phyloP scores from a whole-genome alignment of 2,888 invertebrate species.

The Lordiphosa andalusiaca region DNA sequence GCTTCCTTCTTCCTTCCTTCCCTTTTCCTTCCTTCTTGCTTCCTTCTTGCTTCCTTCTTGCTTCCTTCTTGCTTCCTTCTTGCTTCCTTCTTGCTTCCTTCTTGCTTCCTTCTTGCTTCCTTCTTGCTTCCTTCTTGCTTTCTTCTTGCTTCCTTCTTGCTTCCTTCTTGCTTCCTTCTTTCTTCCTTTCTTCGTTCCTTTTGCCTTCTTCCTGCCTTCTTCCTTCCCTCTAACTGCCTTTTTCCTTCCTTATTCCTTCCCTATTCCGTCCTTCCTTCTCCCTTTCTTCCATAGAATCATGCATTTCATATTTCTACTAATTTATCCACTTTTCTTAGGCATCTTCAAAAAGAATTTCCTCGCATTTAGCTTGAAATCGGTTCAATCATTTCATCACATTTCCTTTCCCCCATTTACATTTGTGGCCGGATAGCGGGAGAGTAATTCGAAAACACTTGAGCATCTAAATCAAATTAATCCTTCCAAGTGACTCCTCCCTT shows the following conservation, averaged over 20 bases:
- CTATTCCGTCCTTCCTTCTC: neutral
- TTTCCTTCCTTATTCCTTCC: neutral
- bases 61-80: neutral
- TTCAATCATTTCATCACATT: no score
- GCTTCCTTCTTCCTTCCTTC: no score
- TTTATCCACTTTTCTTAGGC: no score
- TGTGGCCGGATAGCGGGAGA: slow-evolving; percentile 3
- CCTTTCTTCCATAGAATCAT: no score
- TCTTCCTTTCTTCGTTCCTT: neutral
- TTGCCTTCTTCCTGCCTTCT: neutral
- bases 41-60: neutral
- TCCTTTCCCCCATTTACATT: slow-evolving; percentile 5
- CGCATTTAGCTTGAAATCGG: neutral
- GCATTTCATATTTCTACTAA: no score
- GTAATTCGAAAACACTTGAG: slow-evolving; percentile 46
- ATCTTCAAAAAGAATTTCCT: neutral
- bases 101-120: neutral
- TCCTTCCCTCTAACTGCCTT: neutral
- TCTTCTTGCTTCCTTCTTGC: neutral
- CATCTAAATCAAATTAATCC: slow-evolving; percentile 72
- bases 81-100: neutral
- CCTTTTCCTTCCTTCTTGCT: neutral
- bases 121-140: neutral
- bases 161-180: no score
- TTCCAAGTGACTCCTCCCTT: slow-evolving; percentile 26